Base-by-base conservation (phyloP, 1,140 invertebrate species). In the Macrobrachium nipponense region DNA sequence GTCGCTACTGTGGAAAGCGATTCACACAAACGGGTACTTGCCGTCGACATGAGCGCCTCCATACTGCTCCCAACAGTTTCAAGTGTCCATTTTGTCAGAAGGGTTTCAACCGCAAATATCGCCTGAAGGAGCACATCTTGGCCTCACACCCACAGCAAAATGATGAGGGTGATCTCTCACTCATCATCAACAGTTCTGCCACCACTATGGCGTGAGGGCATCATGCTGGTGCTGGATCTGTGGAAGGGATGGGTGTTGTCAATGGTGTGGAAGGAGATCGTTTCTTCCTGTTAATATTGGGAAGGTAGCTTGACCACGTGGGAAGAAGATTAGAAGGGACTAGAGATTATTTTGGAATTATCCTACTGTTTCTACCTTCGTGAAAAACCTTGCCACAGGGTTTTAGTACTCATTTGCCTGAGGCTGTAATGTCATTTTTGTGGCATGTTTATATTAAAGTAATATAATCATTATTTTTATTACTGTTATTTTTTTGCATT, bases 1-100 rank as follows among this genome's bases (percentile, higher is more conserved):
- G 96, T 92, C 94, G 94, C 89, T 93, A 94, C 23, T 97, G 96
- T 91, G 94, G 94, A 88, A 97, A 89, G 64, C 77, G 88, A 51
- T 89, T 89, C 82, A 89, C 88, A 12, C 88, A 96, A 93, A 94
- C 95, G 92, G 95, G 96, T 81, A 95, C 95, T 90, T 96, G 96
- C 91, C 92, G 95, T 90, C 96, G 96, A 95, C 96, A 97, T 91
- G 95, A 96, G 92, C 95, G 94, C 92, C 95, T 96, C 91, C 95
- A 95, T 88, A 96, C 96, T 91, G 95, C 94, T 64, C 93, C 94
- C 75, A 94, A 95, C 91, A 93, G 95, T 88, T 96, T 94, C 87
- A 93, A 93, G 89, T 96, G 96, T 91, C 95, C 95, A 60, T 95
- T 96, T 91, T 97, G 96, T 92, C 94, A 95, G 85, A 95, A 95